Conservation (phyloP, 2,113 vertebrate genomes). For the Actinemys pallida region DNA sequence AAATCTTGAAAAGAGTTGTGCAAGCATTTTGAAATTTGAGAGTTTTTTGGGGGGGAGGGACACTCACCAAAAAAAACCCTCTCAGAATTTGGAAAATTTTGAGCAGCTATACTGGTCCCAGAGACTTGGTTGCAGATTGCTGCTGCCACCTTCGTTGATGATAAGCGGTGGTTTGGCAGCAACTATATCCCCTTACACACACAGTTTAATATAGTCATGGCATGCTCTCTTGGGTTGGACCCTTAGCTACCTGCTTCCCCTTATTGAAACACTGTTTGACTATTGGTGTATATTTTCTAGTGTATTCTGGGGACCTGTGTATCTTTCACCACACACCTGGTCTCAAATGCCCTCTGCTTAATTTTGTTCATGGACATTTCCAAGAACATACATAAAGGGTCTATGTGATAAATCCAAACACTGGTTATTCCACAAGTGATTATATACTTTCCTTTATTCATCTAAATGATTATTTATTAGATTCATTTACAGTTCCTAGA, state of each 20-base stretch:
- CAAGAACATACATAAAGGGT: background rate
- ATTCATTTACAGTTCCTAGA: background rate
- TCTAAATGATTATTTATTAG: background rate
- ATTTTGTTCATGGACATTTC: background rate
- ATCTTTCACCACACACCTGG: background rate
- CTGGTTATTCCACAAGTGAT: background rate
- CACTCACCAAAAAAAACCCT: too few species aligned
- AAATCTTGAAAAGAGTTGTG: background rate
- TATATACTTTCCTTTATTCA: background rate
- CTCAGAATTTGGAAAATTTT: background rate
- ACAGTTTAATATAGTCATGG: background rate
- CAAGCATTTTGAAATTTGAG: background rate
- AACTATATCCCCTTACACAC: accelerated
- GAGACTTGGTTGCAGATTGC: background rate
- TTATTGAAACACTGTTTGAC: background rate
- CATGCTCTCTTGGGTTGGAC: background rate
- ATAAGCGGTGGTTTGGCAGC: background rate
- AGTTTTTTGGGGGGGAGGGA: too few species aligned
- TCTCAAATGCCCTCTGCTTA: background rate
- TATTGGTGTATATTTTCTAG: background rate
- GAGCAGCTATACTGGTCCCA: accelerated
- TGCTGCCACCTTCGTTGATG: background rate
- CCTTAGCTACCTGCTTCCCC: background rate
- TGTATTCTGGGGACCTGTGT: background rate
- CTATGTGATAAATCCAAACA: background rate